Conservation (phyloP, 2,113 vertebrate genomes). For the Neolamprologus toae region DNA sequence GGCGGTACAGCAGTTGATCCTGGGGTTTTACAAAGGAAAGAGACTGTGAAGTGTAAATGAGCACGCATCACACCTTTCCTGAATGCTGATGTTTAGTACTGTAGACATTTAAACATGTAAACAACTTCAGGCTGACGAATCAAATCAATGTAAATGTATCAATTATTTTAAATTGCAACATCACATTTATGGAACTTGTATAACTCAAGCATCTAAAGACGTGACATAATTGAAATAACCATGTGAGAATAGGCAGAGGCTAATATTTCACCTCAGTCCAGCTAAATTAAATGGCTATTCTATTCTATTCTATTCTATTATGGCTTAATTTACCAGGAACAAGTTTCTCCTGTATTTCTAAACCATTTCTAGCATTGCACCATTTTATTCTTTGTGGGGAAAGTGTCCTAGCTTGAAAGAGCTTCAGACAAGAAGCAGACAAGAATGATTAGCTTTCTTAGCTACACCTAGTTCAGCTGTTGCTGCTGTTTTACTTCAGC, state of each 20-base stretch:
- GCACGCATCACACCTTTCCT: not conserved
- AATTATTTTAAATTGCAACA: not conserved
- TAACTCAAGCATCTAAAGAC: not conserved
- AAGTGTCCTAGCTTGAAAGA: not conserved
- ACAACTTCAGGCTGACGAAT: not conserved
- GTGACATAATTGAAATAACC: not conserved
- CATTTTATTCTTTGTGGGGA: not conserved
- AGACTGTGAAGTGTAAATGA: not conserved
- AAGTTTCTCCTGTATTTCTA: not conserved
- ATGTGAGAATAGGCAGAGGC: not conserved
- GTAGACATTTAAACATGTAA: not conserved
- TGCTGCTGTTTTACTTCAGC: not conserved
- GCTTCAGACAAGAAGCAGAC: not conserved
- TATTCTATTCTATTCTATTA: not conserved
- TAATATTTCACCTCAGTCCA: not conserved
- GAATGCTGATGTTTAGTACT: not conserved
- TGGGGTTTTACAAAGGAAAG: not conserved
- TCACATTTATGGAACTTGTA: not conserved
- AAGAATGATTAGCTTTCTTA: not conserved
- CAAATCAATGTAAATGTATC: not conserved
- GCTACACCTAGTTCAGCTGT: not conserved
- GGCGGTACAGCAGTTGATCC: not conserved
- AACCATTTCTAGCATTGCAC: not conserved
- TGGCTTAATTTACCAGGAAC: not conserved
- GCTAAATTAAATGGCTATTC: rapidly evolving